Conservation (phyloP, 2,113 vertebrate species). For the Periophthalmodon schlosseri region DNA sequence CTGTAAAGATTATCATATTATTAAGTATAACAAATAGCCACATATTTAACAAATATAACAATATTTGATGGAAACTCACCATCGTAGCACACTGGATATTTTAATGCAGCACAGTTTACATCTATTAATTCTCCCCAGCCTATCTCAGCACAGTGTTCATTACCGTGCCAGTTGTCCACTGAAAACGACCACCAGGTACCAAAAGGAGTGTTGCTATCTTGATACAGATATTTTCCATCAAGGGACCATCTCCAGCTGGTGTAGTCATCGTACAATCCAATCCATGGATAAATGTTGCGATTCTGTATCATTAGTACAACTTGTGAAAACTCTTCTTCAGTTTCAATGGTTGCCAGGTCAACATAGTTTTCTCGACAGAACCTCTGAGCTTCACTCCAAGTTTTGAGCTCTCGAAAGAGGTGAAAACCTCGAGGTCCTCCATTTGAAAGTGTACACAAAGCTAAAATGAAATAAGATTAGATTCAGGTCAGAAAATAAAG, state of each 20-base stretch:
- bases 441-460: background rate
- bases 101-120: background rate
- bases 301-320: too few relatives aligned
- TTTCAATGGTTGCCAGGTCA: too few relatives aligned
- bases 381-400: constrained; percentile 13
- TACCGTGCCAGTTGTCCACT: background rate
- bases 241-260: too few relatives aligned
- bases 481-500: background rate
- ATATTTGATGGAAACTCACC: background rate
- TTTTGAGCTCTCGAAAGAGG: background rate
- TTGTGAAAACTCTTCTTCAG: too few relatives aligned
- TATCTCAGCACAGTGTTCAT: background rate
- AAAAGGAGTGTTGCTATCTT: background rate
- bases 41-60: background rate
- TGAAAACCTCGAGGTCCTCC: background rate
- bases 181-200: background rate
- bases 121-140: background rate
- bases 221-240: background rate
- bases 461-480: background rate
- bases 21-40: background rate
- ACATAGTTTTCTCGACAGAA: background rate
- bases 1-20: too few relatives aligned
- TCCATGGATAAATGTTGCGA: too few relatives aligned
- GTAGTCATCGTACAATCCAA: too few relatives aligned
- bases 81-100: background rate